These are phyloP conservation scores for Rhinogobio ventralis DNA, from an alignment of 2,797 vertebrate genomes.

Conservation along the genomic window DNA sequence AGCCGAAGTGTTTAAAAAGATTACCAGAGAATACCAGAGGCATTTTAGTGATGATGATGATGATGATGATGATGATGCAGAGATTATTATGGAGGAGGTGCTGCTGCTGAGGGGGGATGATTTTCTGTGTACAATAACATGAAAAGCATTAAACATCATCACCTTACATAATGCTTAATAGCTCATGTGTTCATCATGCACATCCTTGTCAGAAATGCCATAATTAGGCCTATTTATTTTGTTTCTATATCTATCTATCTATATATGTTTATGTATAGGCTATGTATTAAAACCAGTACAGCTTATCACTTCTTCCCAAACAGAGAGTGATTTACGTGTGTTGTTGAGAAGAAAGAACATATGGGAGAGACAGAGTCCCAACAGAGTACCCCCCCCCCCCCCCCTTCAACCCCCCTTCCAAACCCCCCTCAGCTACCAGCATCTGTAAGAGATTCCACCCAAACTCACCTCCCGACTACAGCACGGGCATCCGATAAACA, in stretches of 20 bases:
- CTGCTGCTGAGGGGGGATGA: no score
- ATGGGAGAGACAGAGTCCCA: no score
- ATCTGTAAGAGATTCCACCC: conserved; percentile 70
- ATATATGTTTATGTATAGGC: no score
- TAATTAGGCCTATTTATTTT: not conserved
- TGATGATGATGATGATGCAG: not conserved
- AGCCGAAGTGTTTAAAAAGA: conserved; percentile 22
- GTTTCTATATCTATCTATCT: no score
- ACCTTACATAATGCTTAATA: not conserved
- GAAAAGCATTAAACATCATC: not conserved
- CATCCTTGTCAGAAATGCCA: not conserved
- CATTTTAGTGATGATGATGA: not conserved
- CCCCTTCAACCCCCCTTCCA: no score
- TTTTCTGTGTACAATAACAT: not conserved
- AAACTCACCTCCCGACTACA: conserved; percentile 68
- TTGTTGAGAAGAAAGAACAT: conserved; percentile 17
- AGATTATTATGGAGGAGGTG: not conserved
- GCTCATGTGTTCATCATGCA: not conserved
- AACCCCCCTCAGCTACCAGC: conserved; percentile 72
- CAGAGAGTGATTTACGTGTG: conserved; percentile 21
- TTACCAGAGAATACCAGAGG: not conserved
- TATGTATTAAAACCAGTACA: not conserved
- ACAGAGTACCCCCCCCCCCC: no score
- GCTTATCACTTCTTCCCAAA: not conserved
- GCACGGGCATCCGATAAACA: conserved; percentile 77